Evolutionary conservation across 2,888 invertebrate genomes (phyloP), one percentile per base, ranked within the genome.

Genomic region (Alloscopus bannaensis): DNA sequence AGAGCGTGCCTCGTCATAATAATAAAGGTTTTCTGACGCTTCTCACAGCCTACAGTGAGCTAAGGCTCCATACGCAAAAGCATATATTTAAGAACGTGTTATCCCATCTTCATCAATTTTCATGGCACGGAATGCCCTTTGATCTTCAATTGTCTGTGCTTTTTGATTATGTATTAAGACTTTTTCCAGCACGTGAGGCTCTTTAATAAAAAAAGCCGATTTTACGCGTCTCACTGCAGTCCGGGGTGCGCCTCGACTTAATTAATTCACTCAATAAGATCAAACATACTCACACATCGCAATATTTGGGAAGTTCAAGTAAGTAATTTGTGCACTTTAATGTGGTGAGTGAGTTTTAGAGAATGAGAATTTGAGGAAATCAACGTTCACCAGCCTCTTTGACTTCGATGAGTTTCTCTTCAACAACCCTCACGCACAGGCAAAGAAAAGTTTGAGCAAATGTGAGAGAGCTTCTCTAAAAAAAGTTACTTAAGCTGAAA

Each of bases 71-170:
- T 11, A 47, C n/a, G 13, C 13, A 8, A 8, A 36, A 36, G 36
- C 36, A 36, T 36, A 36, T 36, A 36, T 36, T 36, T 36, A 13
- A 36, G 36, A 36, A 36, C 36, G 6, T 36, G 6, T 13, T 36
- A 36, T 13, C 6, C 8, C 13, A 36, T 36, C 36, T 8, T 59
- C 66, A 77, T 77, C 68, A 60, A 40, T 62, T 69, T 77, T 77
- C 70, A 50, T 59, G 45, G 65, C 77, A 77, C 77, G 70, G 70
- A 57, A 40, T 77, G 76, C 76, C 77, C 77, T 77, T 77, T 77
- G 77, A 77, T 77, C 70, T 70, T 31, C 60, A 70, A 77, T 36
- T 47, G 31, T 47, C 29, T 47, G 55, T 28, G 20, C 55, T 65
- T 62, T 77, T 70, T 70, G 64, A 69, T 62, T 69, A n/a, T n/a